Conservation (phyloP, 1,140 invertebrate species). For the Papilio polyxenes region DNA sequence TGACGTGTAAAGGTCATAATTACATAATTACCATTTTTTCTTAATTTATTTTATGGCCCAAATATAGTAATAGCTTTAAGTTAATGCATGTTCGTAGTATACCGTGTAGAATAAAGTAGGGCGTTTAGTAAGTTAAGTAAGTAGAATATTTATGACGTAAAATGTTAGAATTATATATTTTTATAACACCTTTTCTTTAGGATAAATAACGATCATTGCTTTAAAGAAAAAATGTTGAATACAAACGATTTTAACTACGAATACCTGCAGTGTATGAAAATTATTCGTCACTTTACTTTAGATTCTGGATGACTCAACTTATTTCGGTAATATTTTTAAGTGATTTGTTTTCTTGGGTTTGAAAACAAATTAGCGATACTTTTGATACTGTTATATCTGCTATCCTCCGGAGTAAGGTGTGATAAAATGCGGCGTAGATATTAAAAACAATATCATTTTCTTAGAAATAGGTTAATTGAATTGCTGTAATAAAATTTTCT, state of each 20-base stretch:
- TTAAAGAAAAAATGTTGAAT: neutral
- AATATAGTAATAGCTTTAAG: neutral
- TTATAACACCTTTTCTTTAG: no score
- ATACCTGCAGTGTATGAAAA: neutral
- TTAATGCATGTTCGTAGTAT: neutral
- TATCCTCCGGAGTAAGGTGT: neutral
- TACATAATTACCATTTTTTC: neutral
- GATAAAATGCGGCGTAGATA: neutral
- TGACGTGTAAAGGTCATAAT: slow-evolving; percentile 1
- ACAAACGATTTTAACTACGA: neutral
- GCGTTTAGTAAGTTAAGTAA: neutral
- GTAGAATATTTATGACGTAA: neutral
- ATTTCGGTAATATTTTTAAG: neutral
- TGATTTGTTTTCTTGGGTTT: neutral
- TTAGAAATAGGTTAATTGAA: neutral
- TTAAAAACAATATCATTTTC: neutral
- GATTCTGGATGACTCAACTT: neutral
- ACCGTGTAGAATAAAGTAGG: neutral
- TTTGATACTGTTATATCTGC: neutral
- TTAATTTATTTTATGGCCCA: neutral
- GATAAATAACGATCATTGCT: no score
- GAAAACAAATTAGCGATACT: neutral
- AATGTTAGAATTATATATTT: neutral
- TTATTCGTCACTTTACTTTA: neutral
- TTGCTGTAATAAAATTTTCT: neutral